Percentiles rank a stretch among this genome's conserved stretches.
Evolutionary conservation across 64 coral and sea anemone genomes (phyloP).

Genomic region (Pocillopora verrucosa): DNA sequence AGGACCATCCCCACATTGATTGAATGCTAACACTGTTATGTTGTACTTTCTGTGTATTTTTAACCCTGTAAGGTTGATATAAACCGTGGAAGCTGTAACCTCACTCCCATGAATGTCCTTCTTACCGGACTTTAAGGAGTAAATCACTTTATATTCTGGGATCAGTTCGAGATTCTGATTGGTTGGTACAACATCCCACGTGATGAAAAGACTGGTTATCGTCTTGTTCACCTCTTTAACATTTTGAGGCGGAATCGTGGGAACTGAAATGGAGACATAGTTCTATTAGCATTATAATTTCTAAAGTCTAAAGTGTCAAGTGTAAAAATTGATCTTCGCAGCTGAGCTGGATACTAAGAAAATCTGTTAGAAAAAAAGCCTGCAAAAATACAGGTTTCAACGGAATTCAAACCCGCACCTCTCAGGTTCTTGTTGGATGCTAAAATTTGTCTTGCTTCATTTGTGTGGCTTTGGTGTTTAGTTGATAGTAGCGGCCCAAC

Average conservation of each 20-base stretch:
- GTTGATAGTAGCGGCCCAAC: no score
- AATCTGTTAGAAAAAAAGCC: no score
- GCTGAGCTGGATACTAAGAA: no score
- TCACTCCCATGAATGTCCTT: neutral
- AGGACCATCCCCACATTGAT: neutral
- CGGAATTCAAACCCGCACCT: no score
- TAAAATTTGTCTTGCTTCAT: no score
- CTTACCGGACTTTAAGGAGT: no score
- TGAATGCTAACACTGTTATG: neutral
- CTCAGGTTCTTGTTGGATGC: no score
- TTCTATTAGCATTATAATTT: neutral
- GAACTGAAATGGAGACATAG: neutral
- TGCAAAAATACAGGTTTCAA: no score
- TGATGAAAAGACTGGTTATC: neutral
- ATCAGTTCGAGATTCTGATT: neutral
- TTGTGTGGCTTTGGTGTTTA: no score
- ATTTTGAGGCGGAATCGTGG: neutral
- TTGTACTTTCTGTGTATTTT: neutral
- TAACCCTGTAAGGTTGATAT: neutral
- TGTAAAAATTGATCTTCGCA: no score
- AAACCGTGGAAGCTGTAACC: neutral
- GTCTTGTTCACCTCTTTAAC: neutral
- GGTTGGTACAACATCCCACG: neutral
- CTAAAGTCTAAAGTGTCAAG: no score
- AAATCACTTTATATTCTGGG: neutral